phyloP scores from a whole-genome alignment of 2,797 vertebrate genomes.

The Acomys russatus region DNA sequence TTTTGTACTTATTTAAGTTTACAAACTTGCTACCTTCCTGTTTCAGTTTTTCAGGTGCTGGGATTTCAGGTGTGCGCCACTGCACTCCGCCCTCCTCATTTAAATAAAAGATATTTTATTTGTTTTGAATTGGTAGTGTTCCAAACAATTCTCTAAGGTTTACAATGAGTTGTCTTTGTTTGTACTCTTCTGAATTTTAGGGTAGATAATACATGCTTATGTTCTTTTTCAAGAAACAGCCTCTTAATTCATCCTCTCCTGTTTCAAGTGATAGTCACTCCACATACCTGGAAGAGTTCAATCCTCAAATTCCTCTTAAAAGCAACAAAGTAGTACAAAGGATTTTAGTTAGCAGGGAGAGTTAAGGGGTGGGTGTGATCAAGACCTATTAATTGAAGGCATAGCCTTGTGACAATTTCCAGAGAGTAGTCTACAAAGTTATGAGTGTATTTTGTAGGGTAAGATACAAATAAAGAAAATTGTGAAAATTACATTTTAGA shows the following conservation, averaged over 20 bases:
- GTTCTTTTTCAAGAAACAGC: conserved; percentile 20
- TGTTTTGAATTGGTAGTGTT: conserved; percentile 16
- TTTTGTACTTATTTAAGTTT: not conserved
- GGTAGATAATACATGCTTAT: not conserved
- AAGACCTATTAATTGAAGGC: not conserved
- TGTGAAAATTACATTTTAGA: not conserved
- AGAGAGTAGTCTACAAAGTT: conserved; percentile 30
- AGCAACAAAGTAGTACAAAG: conserved; percentile 23
- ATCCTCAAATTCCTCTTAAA: not conserved
- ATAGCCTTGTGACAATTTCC: not conserved
- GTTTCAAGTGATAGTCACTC: conserved; percentile 35
- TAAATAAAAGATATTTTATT: conserved; percentile 35
- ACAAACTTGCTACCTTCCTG: too few relatives aligned
- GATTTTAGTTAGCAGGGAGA: not conserved
- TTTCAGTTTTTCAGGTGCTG: not conserved
- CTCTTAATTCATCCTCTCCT: not conserved
- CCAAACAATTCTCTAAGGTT: not conserved
- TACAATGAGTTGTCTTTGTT: conserved; percentile 55
- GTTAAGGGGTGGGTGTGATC: not conserved
- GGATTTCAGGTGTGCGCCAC: not conserved
- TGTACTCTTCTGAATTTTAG: conserved; percentile 25
- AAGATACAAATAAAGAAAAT: conserved; percentile 40
- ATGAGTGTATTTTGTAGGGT: conserved; percentile 43
- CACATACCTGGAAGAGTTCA: not conserved
- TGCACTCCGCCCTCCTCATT: not conserved